These are phyloP conservation scores for Acronicta psi DNA, from an alignment of 2,888 invertebrate genomes.

Conservation along the genomic window DNA sequence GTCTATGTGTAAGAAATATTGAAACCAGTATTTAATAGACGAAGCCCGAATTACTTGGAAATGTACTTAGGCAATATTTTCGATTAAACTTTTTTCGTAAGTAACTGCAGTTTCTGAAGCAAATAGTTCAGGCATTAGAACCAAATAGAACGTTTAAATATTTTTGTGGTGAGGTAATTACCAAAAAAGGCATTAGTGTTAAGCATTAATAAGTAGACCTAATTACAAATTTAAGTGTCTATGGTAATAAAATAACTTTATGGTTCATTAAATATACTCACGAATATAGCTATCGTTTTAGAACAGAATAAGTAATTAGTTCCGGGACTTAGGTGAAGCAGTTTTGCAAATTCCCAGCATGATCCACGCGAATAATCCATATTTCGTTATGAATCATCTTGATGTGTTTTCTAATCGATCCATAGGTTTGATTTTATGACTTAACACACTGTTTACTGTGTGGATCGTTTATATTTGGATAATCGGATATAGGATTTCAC, in stretches of 20 bases:
- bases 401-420: constrained; percentile 70
- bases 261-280: constrained; percentile 56
- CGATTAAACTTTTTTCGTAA: constrained; percentile 15
- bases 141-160: constrained; percentile 13
- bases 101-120: constrained; percentile 4
- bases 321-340: constrained; percentile 68
- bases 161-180: constrained; percentile 10
- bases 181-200: constrained; percentile 1
- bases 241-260: constrained; percentile 57
- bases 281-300: constrained; percentile 62
- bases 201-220: constrained; percentile 8
- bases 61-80: constrained; percentile 17
- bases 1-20: constrained; percentile 40
- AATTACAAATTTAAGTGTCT: constrained; percentile 3
- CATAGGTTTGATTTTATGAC: constrained; percentile 69
- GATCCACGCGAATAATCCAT: constrained; percentile 73
- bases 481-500: constrained; percentile 64
- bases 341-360: constrained; percentile 74
- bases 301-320: constrained; percentile 71
- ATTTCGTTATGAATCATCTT: constrained; percentile 66
- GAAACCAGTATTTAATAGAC: constrained; percentile 23
- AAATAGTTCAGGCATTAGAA: constrained; percentile 13
- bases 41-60: constrained; percentile 8
- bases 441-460: constrained; percentile 65
- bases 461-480: constrained; percentile 65